A percentile compares a stretch with the other conserved stretches of the same genome.
Conservation (phyloP, 2,113 vertebrate genomes). For the Microcebus jonahi region DNA sequence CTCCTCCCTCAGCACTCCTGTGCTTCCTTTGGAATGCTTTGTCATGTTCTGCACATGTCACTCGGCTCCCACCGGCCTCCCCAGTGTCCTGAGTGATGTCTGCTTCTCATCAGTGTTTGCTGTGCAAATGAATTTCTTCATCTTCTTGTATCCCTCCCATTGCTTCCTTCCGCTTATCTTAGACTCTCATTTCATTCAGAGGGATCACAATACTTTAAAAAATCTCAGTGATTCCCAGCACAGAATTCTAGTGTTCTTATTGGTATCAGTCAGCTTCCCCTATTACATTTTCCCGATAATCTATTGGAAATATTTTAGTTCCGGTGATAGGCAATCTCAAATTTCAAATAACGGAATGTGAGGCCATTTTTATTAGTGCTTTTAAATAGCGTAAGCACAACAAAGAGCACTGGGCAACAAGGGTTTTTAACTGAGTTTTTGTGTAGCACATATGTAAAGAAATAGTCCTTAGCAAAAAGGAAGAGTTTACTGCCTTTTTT, state of each 20-base stretch:
- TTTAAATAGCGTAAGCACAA: background rate
- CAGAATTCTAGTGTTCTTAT: background rate
- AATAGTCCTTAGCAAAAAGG: background rate
- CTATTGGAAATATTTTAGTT: background rate
- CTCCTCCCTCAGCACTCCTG: background rate
- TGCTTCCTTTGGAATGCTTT: background rate
- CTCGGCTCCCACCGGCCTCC: background rate
- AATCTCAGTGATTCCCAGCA: background rate
- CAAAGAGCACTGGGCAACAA: background rate
- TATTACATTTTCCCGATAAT: background rate
- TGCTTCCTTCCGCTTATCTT: background rate
- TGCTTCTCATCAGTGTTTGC: background rate
- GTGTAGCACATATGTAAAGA: background rate
- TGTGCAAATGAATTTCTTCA: background rate
- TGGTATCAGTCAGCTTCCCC: background rate
- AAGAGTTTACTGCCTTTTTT: background rate
- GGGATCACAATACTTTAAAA: background rate
- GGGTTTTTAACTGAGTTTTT: background rate
- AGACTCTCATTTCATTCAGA: background rate
- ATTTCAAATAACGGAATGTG: background rate
- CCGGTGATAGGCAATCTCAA: background rate
- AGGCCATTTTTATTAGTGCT: background rate
- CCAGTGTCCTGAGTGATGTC: rapidly evolving
- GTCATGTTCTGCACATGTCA: rapidly evolving
- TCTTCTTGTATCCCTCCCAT: background rate